Base-by-base conservation (phyloP, 2,113 vertebrate species). In the Protomyctophum bolini region DNA sequence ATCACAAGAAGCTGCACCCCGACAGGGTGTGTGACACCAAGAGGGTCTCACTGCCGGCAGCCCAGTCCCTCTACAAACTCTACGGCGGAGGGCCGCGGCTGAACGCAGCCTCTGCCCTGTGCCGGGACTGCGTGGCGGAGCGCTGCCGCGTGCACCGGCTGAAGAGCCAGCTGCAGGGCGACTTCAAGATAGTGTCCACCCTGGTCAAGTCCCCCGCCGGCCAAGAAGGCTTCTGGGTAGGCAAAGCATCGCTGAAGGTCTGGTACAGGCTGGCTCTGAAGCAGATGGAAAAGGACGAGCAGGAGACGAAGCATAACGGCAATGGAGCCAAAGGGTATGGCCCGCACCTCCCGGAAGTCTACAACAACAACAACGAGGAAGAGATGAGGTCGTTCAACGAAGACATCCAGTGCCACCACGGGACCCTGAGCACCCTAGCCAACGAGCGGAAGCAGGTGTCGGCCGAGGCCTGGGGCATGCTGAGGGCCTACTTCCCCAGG, bases 311-410 rank as follows among this genome's bases (percentile, higher is more conserved):
- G 76, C 94, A 93, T 21, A 2, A 21, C 69, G 94, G 92, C 61
- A 95, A 95, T 0, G 92, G 94, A 0, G 92, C 95, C 33, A 41
- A 6, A 41, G 91, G 89, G 48, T 86, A 82, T 0, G 29, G 70
- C 52, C 57, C 84, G 0, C 87, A 92, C 12, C 90, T 87, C 2
- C 91, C 94, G 41, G 95, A 95, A 55, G 91, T 92, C 21, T 21
- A 21, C 21, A 21, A 21, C 21, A 21, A 21, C 21, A 21, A 21
- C 21, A 21, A 41, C 10, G 94, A 94, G 3, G 96, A 98, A 49
- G 95, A 97, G 51, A 98, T 98, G 91, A 92, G 97, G 91, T 95
- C 93, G 65, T 98, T 99, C 87, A 99, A 99, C 81, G 97, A 99
- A 89, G 98, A 99, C 80, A 95, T 98, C 61, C 81, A 98, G 68